A percentile compares a stretch with the other conserved stretches of the same genome.
Evolutionary conservation across 2,113 vertebrate genomes (phyloP).

Genomic region (Sander vitreus): DNA sequence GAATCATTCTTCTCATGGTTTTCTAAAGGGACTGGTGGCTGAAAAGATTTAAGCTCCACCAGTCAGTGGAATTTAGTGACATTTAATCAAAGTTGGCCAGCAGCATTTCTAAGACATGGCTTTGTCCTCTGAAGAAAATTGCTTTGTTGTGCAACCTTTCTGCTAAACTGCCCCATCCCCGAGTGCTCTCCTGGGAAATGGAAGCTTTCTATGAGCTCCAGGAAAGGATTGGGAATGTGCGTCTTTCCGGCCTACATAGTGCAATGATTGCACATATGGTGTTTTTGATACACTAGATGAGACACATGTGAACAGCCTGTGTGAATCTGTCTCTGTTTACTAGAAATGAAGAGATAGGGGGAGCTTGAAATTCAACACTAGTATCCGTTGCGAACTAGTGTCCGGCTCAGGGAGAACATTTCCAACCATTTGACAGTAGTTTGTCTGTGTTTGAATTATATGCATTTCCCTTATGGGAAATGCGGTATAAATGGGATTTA

Average conservation of each 20-base stretch:
- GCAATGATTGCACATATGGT: constrained; percentile 28
- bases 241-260: constrained; percentile 40
- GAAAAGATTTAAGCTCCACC: constrained; percentile 29
- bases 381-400: constrained; percentile 12
- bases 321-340: constrained; percentile 31
- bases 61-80: constrained; percentile 58
- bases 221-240: constrained; percentile 47
- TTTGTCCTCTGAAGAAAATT: constrained; percentile 58
- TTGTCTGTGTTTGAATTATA: constrained; percentile 24
- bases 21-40: constrained; percentile 19
- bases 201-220: constrained; percentile 48
- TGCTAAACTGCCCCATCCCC: constrained; percentile 11
- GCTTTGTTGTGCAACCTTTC: constrained; percentile 65
- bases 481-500: constrained; percentile 14
- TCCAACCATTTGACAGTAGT: constrained; percentile 19
- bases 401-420: constrained; percentile 26
- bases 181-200: constrained; percentile 44
- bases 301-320: constrained; percentile 28
- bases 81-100: constrained; percentile 56
- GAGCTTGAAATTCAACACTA: constrained; percentile 46
- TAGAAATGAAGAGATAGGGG: constrained; percentile 38
- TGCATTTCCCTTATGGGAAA: constrained; percentile 9
- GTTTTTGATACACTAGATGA: constrained; percentile 32
- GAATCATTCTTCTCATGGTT: constrained; percentile 21
- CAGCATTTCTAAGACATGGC: constrained; percentile 20